A percentile compares a stretch with the other conserved stretches of the same genome.
phyloP scores from a whole-genome alignment of 2,888 invertebrate genomes.

The Dasysyrphus tricinctus region DNA sequence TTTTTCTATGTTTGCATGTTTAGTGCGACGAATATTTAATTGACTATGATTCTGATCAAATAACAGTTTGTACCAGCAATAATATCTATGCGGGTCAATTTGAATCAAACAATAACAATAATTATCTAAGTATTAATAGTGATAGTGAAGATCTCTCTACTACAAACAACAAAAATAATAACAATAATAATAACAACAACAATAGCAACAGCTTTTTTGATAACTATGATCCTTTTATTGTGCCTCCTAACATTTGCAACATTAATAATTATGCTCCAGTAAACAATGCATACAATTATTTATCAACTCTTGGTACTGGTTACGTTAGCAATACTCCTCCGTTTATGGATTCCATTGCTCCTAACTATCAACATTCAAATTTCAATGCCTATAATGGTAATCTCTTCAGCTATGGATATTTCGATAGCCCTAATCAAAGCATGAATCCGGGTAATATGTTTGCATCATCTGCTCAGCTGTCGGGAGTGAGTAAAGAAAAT shows the following conservation, averaged over 20 bases:
- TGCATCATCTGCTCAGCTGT: conserved; percentile 48
- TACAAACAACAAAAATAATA: conserved; percentile 23
- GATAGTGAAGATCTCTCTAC: conserved; percentile 69
- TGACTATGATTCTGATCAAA: conserved; percentile 77
- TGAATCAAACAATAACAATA: conserved; percentile 66
- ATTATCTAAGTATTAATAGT: conserved; percentile 66
- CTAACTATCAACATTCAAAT: conserved; percentile 32
- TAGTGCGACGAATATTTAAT: conserved; percentile 77
- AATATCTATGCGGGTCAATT: conserved; percentile 69
- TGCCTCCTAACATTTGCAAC: conserved; percentile 43
- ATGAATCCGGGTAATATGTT: conserved; percentile 54
- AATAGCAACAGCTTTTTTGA: conserved; percentile 37
- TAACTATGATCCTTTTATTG: conserved; percentile 61
- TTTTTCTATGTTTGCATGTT: conserved; percentile 77
- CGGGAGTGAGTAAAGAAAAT: conserved; percentile 58
- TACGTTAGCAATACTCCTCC: conserved; percentile 29
- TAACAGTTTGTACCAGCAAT: conserved; percentile 76
- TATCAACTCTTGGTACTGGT: conserved; percentile 54
- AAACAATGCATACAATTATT: conserved; percentile 40
- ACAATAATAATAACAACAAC: conserved; percentile 29
- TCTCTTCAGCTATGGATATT: conserved; percentile 65
- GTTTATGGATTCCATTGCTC: conserved; percentile 27
- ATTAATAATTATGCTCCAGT: conserved; percentile 17
- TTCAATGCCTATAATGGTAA: conserved; percentile 59
- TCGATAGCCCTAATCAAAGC: conserved; percentile 56